phyloP scores from a whole-genome alignment of 1,140 invertebrate genomes.

The Bombus confusus region DNA sequence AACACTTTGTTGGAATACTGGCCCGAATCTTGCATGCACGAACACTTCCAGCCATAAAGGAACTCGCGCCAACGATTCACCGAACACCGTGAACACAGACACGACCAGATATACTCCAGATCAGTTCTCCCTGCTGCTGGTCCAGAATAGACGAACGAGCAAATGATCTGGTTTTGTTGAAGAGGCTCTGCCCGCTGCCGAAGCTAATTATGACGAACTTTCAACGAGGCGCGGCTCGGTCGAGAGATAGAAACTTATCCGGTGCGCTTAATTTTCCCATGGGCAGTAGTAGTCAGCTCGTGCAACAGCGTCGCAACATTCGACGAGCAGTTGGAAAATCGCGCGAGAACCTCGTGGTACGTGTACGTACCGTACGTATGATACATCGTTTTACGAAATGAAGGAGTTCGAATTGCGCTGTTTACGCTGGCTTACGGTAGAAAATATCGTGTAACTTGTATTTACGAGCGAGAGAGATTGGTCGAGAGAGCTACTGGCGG shows the following conservation, averaged over 20 bases:
- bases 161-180: not conserved
- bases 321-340: not conserved
- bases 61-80: not conserved
- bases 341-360: not conserved
- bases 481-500: not conserved
- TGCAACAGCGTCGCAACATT: not conserved
- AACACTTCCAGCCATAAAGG: conserved; percentile 11
- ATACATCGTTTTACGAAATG: not conserved
- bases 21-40: not conserved
- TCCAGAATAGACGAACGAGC: not conserved
- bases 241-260: conserved; percentile 11
- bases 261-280: conserved; percentile 24
- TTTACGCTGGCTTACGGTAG: conserved; percentile 4
- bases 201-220: conserved; percentile 30
- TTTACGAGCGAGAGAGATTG: conserved; percentile 10
- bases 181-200: not conserved
- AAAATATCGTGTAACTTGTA: conserved; percentile 26
- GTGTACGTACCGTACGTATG: not conserved
- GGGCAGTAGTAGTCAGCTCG: not conserved
- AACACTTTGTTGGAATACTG: not conserved
- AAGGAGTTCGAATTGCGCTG: conserved; percentile 7
- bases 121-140: not conserved
- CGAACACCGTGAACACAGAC: not conserved
- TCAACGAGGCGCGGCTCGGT: not conserved
- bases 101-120: not conserved